phyloP scores from a whole-genome alignment of 1,140 invertebrate genomes.

The Luehdorfia chinensis region DNA sequence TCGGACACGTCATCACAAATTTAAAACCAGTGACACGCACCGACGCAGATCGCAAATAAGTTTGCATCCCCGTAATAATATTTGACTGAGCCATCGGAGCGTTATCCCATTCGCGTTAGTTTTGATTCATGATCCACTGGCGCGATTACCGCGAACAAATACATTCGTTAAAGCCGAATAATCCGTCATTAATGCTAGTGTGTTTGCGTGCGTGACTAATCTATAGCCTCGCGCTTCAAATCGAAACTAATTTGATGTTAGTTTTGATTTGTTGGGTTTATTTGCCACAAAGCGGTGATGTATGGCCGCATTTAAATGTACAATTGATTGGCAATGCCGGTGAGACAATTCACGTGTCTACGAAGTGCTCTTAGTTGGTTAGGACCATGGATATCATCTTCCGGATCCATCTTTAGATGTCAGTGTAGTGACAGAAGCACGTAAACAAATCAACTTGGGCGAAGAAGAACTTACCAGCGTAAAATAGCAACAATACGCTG shows the following conservation, averaged over 20 bases:
- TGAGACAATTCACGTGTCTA: no score
- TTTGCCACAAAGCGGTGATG: neutral
- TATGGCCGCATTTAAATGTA: neutral
- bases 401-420: no score
- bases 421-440: no score
- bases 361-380: no score
- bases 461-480: no score
- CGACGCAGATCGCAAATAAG: neutral
- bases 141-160: slow-evolving; percentile 33
- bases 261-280: slow-evolving; percentile 6
- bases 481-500: no score
- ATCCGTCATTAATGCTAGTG: slow-evolving; percentile 47
- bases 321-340: no score
- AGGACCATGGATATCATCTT: no score
- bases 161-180: slow-evolving; percentile 39
- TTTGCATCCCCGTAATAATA: slow-evolving; percentile 24
- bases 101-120: slow-evolving; percentile 29
- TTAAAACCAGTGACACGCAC: slow-evolving; percentile 3
- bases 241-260: slow-evolving; percentile 5
- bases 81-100: slow-evolving; percentile 19
- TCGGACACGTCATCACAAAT: slow-evolving; percentile 7
- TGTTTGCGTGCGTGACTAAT: slow-evolving; percentile 22
- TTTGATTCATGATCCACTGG: slow-evolving; percentile 34
- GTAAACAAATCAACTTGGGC: no score
- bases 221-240: slow-evolving; percentile 19